Evolutionary conservation across 1,140 invertebrate genomes (phyloP), one percentile per base, ranked within the genome.

Genomic region (Leguminivora glycinivorella): DNA sequence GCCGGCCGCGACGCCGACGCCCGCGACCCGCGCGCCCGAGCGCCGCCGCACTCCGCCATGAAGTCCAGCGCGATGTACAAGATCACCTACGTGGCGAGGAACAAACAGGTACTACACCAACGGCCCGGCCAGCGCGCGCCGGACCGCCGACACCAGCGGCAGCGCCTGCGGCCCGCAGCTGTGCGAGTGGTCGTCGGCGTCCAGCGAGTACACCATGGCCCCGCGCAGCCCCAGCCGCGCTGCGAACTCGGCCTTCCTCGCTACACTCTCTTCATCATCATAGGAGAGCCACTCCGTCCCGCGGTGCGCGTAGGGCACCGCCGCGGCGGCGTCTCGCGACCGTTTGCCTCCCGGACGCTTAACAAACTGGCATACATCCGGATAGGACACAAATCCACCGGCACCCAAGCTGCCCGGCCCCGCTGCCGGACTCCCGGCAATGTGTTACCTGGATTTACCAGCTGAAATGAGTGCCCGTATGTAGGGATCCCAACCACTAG

Each of bases 401-500:
- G 93, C 94, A 1, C 96, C 96, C 1, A 93, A 80, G 0, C 80
- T 74, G 1, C 96, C 96, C 80, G 93, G 92, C 7, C 95, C 96
- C 12, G 89, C 92, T 0, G 95, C 94, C 7, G 97, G 96, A 26
- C 96, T 95, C 94, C 93, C 2, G 97, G 87, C 22, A 90, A 92
- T 34, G 94, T 93, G 81, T 96, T 96, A 0, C 92, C 77, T 1
- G 92, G 75, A 90, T 96, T 96, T 0, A 95, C 90, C 7, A 98
- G 87, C 34, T 86, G 94, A 75, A 94, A 98, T 2, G 95, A 94
- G 83, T 97, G 96, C 6, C 97, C 98, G 89, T 98, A 99, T 26
- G 96, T 97, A 31, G 98, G 96, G 74, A 99, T 93, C 0, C 98
- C 98, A 19, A 99, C 90, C 9, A 98, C 94, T 25, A 99, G 94